A percentile compares a stretch with the other conserved stretches of the same genome.
phyloP scores from a whole-genome alignment of 2,113 vertebrate species.

The Diglossa brunneiventris region DNA sequence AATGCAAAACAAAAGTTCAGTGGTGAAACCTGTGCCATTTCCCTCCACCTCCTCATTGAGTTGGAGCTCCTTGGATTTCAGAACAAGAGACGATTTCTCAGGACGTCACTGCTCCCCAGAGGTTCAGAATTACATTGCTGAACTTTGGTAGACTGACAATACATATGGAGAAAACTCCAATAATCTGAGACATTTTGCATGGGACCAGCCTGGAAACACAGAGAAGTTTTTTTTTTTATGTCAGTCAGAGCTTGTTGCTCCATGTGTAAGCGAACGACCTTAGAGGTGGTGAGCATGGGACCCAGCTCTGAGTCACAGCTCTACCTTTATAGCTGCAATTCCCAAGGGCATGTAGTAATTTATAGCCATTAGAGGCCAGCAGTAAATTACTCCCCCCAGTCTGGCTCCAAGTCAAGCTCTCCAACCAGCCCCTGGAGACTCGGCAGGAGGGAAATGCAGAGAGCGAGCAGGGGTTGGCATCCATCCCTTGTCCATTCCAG shows the following conservation, averaged over 20 bases:
- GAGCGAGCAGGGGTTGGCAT: background rate
- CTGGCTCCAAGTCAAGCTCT: background rate
- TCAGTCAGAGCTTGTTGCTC: background rate
- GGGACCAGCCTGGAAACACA: background rate
- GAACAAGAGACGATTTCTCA: fast-evolving
- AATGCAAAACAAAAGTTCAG: constrained; percentile 40
- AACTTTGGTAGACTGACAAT: background rate
- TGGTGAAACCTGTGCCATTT: background rate
- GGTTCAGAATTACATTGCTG: background rate
- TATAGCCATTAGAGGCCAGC: background rate
- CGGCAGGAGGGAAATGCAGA: background rate
- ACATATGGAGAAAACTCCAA: background rate
- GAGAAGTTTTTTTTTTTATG: background rate
- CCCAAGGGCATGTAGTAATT: background rate
- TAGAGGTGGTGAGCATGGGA: background rate
- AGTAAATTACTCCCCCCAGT: background rate
- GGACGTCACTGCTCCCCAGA: background rate
- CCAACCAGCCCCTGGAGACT: background rate
- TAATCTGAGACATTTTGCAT: background rate
- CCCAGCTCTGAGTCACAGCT: background rate
- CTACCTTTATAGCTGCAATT: background rate
- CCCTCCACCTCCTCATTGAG: fast-evolving
- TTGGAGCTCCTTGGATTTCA: background rate
- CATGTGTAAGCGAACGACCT: fast-evolving
- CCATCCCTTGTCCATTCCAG: background rate